These are phyloP conservation scores for Fundulus diaphanus DNA, from an alignment of 2,797 vertebrate species.

Conservation along the genomic window DNA sequence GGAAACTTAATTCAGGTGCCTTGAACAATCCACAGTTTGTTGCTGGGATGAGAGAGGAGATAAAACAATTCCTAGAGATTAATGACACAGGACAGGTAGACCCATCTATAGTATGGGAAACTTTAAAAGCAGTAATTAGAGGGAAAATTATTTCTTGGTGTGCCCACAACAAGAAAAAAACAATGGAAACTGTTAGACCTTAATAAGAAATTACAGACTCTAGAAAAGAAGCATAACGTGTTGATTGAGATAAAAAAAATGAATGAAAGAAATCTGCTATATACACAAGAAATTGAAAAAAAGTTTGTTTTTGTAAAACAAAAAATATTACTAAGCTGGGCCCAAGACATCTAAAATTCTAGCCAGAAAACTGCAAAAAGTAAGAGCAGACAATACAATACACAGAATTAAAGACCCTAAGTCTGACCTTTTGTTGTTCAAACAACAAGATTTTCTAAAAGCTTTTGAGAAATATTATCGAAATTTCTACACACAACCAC, in stretches of 20 bases:
- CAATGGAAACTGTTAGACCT: not conserved
- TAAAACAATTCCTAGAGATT: not conserved
- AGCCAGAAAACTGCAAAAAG: not conserved
- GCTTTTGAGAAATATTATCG: not conserved
- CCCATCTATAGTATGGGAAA: not conserved
- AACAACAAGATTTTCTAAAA: conserved; percentile 2
- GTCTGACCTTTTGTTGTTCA: not conserved
- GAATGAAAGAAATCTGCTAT: not conserved
- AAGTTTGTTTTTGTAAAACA: not conserved
- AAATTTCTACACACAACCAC: not conserved
- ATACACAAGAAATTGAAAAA: not conserved
- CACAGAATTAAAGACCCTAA: not conserved
- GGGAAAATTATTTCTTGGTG: not conserved
- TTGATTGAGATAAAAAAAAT: not conserved
- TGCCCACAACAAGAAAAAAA: not conserved
- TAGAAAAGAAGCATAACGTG: not conserved
- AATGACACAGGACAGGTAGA: too few relatives aligned
- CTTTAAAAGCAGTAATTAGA: not conserved
- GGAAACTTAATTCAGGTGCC: not conserved
- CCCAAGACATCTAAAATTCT: not conserved
- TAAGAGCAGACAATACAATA: not conserved
- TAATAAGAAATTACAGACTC: not conserved
- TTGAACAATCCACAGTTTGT: not conserved
- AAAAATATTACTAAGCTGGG: not conserved
- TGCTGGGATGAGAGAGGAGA: not conserved